Evolutionary conservation across 2,797 vertebrate genomes (phyloP).

Genomic region (Synaphobranchus kaupii): DNA sequence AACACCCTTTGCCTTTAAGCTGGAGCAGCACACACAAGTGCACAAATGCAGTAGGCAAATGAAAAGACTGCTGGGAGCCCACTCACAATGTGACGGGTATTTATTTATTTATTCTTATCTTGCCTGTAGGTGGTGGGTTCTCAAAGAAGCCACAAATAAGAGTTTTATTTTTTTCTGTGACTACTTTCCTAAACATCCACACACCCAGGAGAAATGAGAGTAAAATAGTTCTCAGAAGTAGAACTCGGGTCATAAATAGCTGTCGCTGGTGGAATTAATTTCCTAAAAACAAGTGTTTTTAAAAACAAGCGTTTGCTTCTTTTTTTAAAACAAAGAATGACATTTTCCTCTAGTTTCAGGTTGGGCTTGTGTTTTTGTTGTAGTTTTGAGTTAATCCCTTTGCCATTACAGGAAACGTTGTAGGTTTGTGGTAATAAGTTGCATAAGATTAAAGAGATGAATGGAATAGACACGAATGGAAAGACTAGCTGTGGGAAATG

Average conservation of each 20-base stretch:
- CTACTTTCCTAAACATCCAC: no score
- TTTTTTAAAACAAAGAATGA: background rate
- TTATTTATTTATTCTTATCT: background rate
- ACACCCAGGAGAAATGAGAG: no score
- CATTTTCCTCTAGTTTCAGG: background rate
- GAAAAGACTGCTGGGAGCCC: no score
- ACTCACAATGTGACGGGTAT: background rate
- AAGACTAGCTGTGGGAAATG: background rate
- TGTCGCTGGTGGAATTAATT: no score
- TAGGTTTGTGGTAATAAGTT: background rate
- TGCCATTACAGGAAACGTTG: background rate
- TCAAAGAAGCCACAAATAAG: no score
- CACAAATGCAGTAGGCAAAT: no score
- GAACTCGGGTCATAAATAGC: no score
- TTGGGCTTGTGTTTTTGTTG: background rate
- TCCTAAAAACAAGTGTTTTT: no score
- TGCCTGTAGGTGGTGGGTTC: background rate
- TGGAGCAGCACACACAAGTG: no score
- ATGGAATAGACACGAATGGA: background rate
- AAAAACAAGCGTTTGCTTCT: no score
- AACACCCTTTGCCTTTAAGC: background rate
- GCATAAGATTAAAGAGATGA: background rate
- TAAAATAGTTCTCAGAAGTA: no score
- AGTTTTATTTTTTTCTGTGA: conserved; percentile 1
- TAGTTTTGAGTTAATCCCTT: background rate